A percentile compares a stretch with the other conserved stretches of the same genome.
Evolutionary conservation across 2,888 invertebrate genomes (phyloP).

Genomic region (Tuta absoluta): DNA sequence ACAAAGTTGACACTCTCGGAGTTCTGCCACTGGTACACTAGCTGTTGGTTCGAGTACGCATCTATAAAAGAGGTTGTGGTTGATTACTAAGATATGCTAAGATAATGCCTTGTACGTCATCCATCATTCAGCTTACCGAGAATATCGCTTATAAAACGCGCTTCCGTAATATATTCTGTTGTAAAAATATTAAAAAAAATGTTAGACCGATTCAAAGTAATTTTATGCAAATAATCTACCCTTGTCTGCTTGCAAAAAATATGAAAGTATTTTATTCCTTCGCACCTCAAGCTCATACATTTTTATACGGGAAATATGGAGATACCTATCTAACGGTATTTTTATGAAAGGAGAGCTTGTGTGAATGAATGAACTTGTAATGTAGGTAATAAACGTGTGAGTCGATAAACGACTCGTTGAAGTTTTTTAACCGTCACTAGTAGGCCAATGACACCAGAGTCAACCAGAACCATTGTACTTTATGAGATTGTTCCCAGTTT

Average conservation of each 20-base stretch:
- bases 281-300: constrained; percentile 21
- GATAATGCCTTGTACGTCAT: background rate
- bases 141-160: background rate
- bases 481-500: no score
- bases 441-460: no score
- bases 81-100: no score
- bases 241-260: constrained; percentile 13
- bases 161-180: constrained; percentile 28
- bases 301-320: constrained; percentile 14
- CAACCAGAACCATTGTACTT: no score
- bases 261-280: constrained; percentile 24
- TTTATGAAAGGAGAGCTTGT: background rate
- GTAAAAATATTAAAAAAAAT: constrained; percentile 23
- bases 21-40: constrained; percentile 94
- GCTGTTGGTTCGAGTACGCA: constrained; percentile 92
- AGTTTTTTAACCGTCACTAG: background rate
- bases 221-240: constrained; percentile 30
- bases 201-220: constrained; percentile 19
- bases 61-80: constrained; percentile 81
- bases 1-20: constrained; percentile 92
- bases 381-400: background rate
- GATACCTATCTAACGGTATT: constrained; percentile 1
- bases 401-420: background rate
- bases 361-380: background rate
- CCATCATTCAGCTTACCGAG: background rate